Percentiles rank a stretch among this genome's conserved stretches.
These are phyloP conservation scores for Pteropus rufus DNA, from an alignment of 2,797 vertebrate species.

Conservation along the genomic window DNA sequence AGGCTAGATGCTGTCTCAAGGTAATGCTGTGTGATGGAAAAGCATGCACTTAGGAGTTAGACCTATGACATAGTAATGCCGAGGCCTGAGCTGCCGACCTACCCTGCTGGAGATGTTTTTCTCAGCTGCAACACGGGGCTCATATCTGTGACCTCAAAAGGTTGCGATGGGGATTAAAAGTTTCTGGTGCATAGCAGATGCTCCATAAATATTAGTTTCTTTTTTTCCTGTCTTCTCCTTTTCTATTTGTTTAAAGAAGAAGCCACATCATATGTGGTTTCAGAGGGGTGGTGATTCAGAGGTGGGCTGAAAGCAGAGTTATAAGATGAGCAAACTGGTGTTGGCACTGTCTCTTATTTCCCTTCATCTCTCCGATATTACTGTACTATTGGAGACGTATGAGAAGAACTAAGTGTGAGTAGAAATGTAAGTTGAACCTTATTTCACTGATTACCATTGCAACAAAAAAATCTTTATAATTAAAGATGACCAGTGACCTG, in stretches of 20 bases:
- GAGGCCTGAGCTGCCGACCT: not conserved
- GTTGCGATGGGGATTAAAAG: not conserved
- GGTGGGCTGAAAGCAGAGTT: not conserved
- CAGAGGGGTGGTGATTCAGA: not conserved
- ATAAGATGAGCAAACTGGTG: not conserved
- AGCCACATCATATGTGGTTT: not conserved
- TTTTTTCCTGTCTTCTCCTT: not conserved
- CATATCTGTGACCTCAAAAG: not conserved
- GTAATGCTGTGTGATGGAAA: not conserved
- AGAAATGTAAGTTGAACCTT: not conserved
- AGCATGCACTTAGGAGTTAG: not conserved
- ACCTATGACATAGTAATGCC: not conserved
- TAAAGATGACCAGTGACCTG: not conserved
- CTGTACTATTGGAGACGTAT: not conserved
- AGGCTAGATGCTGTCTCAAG: not conserved
- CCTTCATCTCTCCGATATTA: not conserved
- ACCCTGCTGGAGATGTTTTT: not conserved
- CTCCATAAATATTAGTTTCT: not conserved
- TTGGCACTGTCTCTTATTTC: not conserved
- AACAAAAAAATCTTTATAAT: not conserved
- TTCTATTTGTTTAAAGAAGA: slow-evolving; percentile 25
- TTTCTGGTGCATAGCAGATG: not conserved
- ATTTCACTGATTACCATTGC: not conserved
- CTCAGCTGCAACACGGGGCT: not conserved
- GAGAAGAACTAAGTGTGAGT: not conserved